Conservation (phyloP, 2,888 invertebrate genomes). For the Hecatera dysodea region DNA sequence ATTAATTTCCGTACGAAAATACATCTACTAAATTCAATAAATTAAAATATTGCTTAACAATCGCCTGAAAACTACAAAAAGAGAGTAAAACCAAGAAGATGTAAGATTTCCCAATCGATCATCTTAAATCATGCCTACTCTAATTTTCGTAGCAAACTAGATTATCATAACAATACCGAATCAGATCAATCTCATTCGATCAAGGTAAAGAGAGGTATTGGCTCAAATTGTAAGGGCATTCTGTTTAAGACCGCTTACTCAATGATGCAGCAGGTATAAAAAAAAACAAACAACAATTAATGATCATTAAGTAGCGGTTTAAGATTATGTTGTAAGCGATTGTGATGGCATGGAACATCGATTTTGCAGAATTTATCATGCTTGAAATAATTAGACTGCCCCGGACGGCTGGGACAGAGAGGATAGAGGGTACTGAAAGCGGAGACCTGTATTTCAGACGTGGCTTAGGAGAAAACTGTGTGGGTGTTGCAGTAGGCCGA, state of each 20-base stretch:
- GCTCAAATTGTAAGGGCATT: constrained; percentile 51
- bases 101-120: constrained; percentile 11
- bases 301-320: constrained; percentile 4
- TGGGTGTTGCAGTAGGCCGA: not conserved
- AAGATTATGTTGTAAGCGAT: not conserved
- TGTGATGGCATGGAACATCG: not conserved
- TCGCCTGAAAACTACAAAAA: too few relatives aligned
- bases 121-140: not conserved
- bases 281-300: constrained; percentile 37
- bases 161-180: constrained; percentile 33
- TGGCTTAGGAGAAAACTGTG: not conserved
- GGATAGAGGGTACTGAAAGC: too few relatives aligned
- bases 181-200: constrained; percentile 46
- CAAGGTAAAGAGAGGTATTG: constrained; percentile 56
- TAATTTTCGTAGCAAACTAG: constrained; percentile 36
- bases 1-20: not conserved
- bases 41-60: not conserved
- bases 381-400: not conserved
- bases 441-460: too few relatives aligned
- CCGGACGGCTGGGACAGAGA: too few relatives aligned
- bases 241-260: constrained; percentile 53
- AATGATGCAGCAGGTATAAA: constrained; percentile 41
- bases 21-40: not conserved
- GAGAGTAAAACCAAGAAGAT: not conserved
- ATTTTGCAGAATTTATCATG: not conserved